Evolutionary conservation across 2,113 vertebrate genomes (phyloP).

Genomic region (Taxidea taxus): DNA sequence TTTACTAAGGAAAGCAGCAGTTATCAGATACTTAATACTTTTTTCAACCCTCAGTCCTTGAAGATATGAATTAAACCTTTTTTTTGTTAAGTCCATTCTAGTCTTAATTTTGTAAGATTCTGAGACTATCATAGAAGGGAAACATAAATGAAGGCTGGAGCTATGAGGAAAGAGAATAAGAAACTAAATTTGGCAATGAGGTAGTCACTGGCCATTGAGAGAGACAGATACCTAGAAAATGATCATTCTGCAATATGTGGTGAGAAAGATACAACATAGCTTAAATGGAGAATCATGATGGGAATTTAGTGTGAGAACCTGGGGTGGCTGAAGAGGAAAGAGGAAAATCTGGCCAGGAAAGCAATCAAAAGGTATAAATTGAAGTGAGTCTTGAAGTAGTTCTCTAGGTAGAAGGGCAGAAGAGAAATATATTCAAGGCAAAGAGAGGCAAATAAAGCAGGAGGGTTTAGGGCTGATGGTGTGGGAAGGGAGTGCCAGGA

Average conservation of each 20-base stretch:
- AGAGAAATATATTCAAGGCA: neutral
- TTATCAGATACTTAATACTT: neutral
- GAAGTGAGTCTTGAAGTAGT: neutral
- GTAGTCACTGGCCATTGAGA: neutral
- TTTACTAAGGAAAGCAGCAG: slow-evolving; percentile 1
- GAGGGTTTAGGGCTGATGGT: neutral
- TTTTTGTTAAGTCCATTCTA: neutral
- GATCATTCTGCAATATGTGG: neutral
- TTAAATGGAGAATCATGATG: neutral
- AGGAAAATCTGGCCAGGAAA: neutral
- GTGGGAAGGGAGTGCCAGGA: neutral
- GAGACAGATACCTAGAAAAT: neutral
- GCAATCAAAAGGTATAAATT: neutral
- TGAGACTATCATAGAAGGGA: neutral
- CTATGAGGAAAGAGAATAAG: neutral
- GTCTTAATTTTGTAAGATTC: slow-evolving; percentile 11
- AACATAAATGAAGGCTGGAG: neutral
- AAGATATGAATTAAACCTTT: neutral
- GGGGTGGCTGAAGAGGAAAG: neutral
- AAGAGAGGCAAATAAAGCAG: neutral
- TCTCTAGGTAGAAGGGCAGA: neutral
- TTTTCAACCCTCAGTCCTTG: neutral
- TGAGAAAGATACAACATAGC: neutral
- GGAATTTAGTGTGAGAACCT: neutral
- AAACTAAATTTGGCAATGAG: neutral